Conservation (phyloP, 2,888 invertebrate species). For the Spodoptera littoralis region DNA sequence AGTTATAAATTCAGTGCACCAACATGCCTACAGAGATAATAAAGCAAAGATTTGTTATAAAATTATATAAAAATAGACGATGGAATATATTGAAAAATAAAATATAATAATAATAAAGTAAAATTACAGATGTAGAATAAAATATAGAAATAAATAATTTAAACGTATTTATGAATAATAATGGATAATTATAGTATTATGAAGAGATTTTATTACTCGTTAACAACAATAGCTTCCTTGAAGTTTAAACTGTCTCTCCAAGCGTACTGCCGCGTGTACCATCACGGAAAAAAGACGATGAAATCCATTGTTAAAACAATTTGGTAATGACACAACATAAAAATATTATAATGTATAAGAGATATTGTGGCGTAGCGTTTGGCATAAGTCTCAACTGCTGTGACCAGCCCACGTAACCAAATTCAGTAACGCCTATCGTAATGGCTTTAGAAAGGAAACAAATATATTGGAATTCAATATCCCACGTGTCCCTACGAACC, state of each 20-base stretch:
- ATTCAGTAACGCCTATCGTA: too few species aligned
- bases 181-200: slow-evolving; percentile 80
- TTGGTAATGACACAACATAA: slow-evolving; percentile 52
- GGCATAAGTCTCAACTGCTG: slow-evolving; percentile 6
- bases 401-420: too few species aligned
- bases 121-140: slow-evolving; percentile 75
- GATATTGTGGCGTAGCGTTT: slow-evolving; percentile 22
- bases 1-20: slow-evolving; percentile 66
- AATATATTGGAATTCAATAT: too few species aligned
- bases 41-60: slow-evolving; percentile 71
- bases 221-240: slow-evolving; percentile 97
- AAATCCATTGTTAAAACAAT: slow-evolving; percentile 77
- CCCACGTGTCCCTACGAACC: too few species aligned
- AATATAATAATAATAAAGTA: slow-evolving; percentile 60
- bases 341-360: slow-evolving; percentile 43
- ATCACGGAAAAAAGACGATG: slow-evolving; percentile 80
- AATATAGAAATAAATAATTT: slow-evolving; percentile 77
- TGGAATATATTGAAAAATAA: slow-evolving; percentile 56
- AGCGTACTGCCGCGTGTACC: slow-evolving; percentile 91
- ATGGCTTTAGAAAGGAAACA: too few species aligned
- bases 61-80: slow-evolving; percentile 65
- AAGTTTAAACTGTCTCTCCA: slow-evolving; percentile 99
- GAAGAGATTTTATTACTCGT: slow-evolving; percentile 92
- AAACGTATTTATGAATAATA: slow-evolving; percentile 84
- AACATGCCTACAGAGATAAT: slow-evolving; percentile 79